These are phyloP conservation scores for Mamestra configurata DNA, from an alignment of 1,140 invertebrate genomes.

Conservation along the genomic window DNA sequence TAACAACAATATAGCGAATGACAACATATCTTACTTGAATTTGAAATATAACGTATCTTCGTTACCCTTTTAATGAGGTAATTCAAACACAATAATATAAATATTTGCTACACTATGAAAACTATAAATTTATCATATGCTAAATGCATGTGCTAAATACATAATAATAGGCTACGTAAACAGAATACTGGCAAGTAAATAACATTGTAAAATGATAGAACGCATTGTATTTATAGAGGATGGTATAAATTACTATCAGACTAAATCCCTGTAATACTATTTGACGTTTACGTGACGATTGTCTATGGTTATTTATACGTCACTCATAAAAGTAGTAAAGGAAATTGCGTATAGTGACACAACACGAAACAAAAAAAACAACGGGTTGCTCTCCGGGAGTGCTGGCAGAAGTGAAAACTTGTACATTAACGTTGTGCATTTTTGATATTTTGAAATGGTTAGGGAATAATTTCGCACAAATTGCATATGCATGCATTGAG, in stretches of 20 bases:
- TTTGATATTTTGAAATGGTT: too few relatives aligned
- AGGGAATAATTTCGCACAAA: too few relatives aligned
- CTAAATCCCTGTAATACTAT: not conserved
- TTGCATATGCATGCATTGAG: too few relatives aligned
- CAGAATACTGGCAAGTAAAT: conserved; percentile 36
- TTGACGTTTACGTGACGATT: not conserved
- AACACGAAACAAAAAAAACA: too few relatives aligned
- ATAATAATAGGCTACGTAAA: not conserved
- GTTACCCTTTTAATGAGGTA: not conserved
- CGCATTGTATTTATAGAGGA: conserved; percentile 4
- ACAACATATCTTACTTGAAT: too few relatives aligned
- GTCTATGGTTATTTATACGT: not conserved
- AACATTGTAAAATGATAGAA: conserved; percentile 16
- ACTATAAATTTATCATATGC: conserved; percentile 7
- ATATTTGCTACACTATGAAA: conserved; percentile 4
- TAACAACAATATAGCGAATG: too few relatives aligned
- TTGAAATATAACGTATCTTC: not conserved
- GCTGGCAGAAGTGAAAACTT: too few relatives aligned
- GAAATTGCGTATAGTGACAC: too few relatives aligned
- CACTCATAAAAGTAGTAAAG: too few relatives aligned
- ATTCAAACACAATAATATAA: not conserved
- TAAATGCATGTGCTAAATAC: not conserved
- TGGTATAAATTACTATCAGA: conserved; percentile 20
- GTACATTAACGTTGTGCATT: too few relatives aligned
- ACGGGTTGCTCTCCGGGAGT: too few relatives aligned